Evolutionary conservation across 2,888 invertebrate species (phyloP), one percentile per base, ranked within the genome.

Genomic region (Corythucha ciliata): DNA sequence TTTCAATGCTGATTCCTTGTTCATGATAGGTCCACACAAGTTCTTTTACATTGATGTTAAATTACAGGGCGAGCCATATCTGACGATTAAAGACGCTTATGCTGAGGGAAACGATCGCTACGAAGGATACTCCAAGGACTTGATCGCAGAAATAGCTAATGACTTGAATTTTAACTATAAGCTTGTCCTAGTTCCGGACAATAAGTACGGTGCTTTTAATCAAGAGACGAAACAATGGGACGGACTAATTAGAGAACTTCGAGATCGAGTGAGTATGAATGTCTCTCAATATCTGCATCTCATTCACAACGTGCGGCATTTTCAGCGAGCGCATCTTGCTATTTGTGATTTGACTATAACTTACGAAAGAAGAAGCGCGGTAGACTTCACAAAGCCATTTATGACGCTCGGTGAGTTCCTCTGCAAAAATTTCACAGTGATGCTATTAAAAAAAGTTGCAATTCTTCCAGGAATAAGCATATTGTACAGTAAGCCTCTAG

Each of bases 261-360:
- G 86, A 39, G 83, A 86, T 67, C 76, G 79, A 68, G 87, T 86
- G 69, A 67, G 76, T 42, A n/a, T n/a, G n/a, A n/a, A n/a, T n/a
- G 10, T 32, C 27, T 4, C 16, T 20, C 26, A 34, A 25, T 26
- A 37, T 34, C 24, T 48, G 37, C 27, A 10, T n/a, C 39, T 22
- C 8, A 24, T 27, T n/a, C n/a, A n/a, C n/a, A n/a, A n/a, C n/a
- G n/a, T n/a, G n/a, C n/a, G n/a, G n/a, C n/a, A n/a, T 33, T 73
- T 76, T 33, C 70, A 92, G 91, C 84, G 84, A 75, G 92, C 92
- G 8, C 92, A 94, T 67, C 76, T 98, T 59, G 94, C 92, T 0
- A 83, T 97, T 53, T 94, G 93, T 62, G 94, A 96, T 65, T 72
- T 98, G 60, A 96, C 97, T 2, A 94, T 97, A 55, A 97, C 91